Base-by-base conservation (phyloP, 2,797 vertebrate species). In the Coranthus polyacanthus region DNA sequence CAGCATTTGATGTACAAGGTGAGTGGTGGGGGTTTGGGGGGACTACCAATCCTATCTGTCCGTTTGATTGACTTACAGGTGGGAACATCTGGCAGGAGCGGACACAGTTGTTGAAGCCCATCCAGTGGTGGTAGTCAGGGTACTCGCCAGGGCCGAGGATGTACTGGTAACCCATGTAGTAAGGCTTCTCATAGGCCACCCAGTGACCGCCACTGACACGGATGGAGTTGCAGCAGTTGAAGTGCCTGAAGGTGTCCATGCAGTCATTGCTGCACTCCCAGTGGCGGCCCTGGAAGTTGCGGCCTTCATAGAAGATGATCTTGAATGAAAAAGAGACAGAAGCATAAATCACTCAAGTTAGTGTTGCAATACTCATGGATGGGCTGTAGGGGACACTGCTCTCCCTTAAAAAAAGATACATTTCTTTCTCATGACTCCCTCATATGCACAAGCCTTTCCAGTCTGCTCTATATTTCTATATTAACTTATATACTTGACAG, bases 11-110 rank as follows among this genome's bases (percentile, higher is more conserved):
- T 89, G 88, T 88, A 43, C 75, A 82, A 86, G 78, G 82, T 78
- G 81, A 81, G 51, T 0, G 13, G 46, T 37, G 42, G 34, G 68
- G 58, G 12, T 6, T n/a, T 37, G 1, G 3, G 11, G 12, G 54
- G 59, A 16, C 58, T 51, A 55, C 57, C 51, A 64, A 66, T 68
- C 75, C 71, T 70, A 66, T 74, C 83, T 67, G 79, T 87, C 89
- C 75, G 54, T 88, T 87, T 93, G 90, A 93, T 85, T 92, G 87
- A 94, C 94, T 95, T 93, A 95, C 94, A 26, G 92, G 93, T 57
- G 91, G 68, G 85, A 91, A 93, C 92, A 94, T 93, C 90, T 93
- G 93, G 91, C 94, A 94, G 86, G 93, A 95, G 68, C 94, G 94
- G 71, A 94, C 66, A 75, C 93, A 94, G 90, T 92, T 93, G 91